Conservation (phyloP, 2,888 invertebrate genomes). For the Acronicta alni region DNA sequence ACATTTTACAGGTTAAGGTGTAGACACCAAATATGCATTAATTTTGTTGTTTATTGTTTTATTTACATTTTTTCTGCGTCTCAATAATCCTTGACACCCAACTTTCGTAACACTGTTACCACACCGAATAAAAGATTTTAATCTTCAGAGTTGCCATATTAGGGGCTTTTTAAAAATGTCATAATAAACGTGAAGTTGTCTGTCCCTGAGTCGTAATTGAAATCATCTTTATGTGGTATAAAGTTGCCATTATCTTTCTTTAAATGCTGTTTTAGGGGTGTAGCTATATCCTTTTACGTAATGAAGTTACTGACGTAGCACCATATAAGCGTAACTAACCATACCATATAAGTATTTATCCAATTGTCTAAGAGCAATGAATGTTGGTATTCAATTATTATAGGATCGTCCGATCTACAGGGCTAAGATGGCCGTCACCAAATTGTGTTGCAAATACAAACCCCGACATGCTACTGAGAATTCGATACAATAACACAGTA, state of each 20-base stretch:
- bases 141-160: conserved; percentile 36
- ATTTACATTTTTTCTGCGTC: too few species aligned
- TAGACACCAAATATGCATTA: too few species aligned
- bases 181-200: conserved; percentile 10
- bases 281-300: background rate
- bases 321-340: background rate
- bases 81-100: background rate
- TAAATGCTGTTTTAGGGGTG: background rate
- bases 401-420: background rate
- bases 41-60: too few species aligned
- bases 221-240: conserved; percentile 23
- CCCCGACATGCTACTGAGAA: too few species aligned
- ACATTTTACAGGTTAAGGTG: too few species aligned
- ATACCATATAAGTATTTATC: background rate
- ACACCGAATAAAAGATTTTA: conserved; percentile 33
- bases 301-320: background rate
- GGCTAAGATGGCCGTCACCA: too few species aligned
- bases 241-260: background rate
- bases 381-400: background rate
- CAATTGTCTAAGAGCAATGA: background rate
- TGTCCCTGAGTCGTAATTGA: conserved; percentile 3
- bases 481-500: background rate
- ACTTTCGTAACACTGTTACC: conserved; percentile 10
- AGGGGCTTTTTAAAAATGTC: conserved; percentile 17
- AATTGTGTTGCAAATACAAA: too few species aligned